Evolutionary conservation across 2,797 vertebrate species (phyloP), one percentile per base, ranked within the genome.

Genomic region (Chlorospingus semifuscus): DNA sequence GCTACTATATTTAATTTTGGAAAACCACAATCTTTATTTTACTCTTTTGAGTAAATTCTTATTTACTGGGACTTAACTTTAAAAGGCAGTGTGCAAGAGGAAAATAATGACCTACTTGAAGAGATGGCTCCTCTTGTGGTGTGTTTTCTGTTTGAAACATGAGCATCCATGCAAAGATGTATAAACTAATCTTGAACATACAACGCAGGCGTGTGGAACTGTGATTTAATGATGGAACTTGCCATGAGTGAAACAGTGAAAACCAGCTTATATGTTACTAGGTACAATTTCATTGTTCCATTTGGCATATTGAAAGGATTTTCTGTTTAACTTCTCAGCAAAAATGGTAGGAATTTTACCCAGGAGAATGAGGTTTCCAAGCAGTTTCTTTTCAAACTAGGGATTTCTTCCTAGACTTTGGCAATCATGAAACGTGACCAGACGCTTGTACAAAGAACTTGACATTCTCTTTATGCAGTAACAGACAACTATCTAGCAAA

Each of bases 401-500:
- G 30, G 8, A 20, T 86, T 89, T 90, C 61, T 93, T 87, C 75
- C 70, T 81, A 88, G 83, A 76, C 70, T 95, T 89, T 66, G 69
- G 30, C 78, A 83, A 22, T 87, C 21, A 3, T 71, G 78, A 95
- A 89, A 87, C 32, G 14, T 74, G 78, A 89, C 61, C 69, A 96
- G 94, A 89, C 84, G 1, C 65, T 77, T 87, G 34, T 68, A 72
- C 65, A 90, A 87, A 92, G 80, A 89, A 53, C 42, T 55, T 83
- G 68, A 66, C 59, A 10, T 86, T 53, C 56, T 87, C 53, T 95
- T 93, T 89, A n/a, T 36, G 27, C 29, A 20, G 16, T 72, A 53
- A 88, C 80, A 77, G 63, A 90, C 76, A 69, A 41, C 87, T 89
- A 63, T 56, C 49, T 94, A 70, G 88, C 93, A 96, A 97, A 97